Percentiles rank a stretch among this genome's conserved stretches.
Evolutionary conservation across 1,140 invertebrate species (phyloP).

Genomic region (Psilanteris sp.): DNA sequence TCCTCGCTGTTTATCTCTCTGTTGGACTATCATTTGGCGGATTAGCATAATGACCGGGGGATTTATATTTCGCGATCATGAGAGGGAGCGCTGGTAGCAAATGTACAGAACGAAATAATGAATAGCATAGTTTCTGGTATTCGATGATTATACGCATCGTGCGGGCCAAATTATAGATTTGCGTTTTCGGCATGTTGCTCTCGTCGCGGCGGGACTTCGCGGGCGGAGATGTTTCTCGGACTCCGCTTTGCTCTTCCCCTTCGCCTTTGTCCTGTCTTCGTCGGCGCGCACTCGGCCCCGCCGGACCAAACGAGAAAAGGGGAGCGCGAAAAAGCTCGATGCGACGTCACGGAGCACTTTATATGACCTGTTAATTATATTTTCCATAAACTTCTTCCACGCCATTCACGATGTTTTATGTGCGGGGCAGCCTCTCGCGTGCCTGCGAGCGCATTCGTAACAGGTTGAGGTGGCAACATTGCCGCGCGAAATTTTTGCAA

Average conservation of each 20-base stretch:
- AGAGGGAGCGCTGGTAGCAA: constrained; percentile 75
- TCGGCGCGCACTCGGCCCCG: too few species aligned
- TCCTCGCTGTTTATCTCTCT: constrained; percentile 53
- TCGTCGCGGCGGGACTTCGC: constrained; percentile 61
- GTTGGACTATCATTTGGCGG: constrained; percentile 75
- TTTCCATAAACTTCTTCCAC: constrained; percentile 65
- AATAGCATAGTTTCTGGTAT: constrained; percentile 80
- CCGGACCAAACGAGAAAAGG: too few species aligned
- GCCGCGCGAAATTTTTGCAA: constrained; percentile 25
- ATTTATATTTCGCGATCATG: constrained; percentile 73
- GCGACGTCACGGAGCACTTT: constrained; percentile 39
- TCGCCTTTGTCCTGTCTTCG: not conserved
- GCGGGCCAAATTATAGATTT: constrained; percentile 79
- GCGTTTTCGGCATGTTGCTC: constrained; percentile 68
- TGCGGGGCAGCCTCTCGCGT: constrained; percentile 28
- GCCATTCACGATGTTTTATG: constrained; percentile 61
- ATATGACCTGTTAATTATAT: constrained; percentile 68
- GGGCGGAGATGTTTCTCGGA: constrained; percentile 62
- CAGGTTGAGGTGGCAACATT: constrained; percentile 27
- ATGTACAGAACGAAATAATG: constrained; percentile 79
- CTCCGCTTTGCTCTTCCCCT: not conserved
- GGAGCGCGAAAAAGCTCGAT: constrained; percentile 38
- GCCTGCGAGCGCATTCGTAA: constrained; percentile 27
- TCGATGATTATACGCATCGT: constrained; percentile 79
- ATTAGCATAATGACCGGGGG: constrained; percentile 80